Base-by-base conservation (phyloP, 2,797 vertebrate genomes). In the Manis crassicaudata region DNA sequence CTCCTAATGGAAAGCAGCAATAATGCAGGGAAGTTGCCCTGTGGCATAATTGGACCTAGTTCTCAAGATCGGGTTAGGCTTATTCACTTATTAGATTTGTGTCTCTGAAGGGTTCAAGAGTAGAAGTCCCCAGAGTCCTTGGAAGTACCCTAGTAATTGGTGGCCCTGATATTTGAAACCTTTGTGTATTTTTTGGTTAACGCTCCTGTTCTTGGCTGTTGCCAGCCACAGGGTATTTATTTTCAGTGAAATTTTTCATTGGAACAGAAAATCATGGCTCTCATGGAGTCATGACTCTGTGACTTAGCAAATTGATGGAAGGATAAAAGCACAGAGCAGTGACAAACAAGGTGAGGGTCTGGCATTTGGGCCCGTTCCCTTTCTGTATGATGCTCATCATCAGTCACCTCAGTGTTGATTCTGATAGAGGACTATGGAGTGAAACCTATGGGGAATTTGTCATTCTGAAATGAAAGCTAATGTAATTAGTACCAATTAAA, bases 401-500 rank as follows among this genome's bases (percentile, higher is more conserved):
- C 98, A 98, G 98, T 98, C 97, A 98, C 98, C 98, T 98, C 98
- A n/a, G 96, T 98, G 98, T 97, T 99, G 98, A 98, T 98, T 98
- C 98, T 98, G 98, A 98, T 98, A 98, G 98, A 98, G 98, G 98
- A 98, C 98, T 98, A 98, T 99, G 98, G 98, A 98, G 98, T 98
- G 98, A 99, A 98, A 98, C 98, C 98, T 99, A 98, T 98, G 98
- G 98, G 98, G 98, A 99, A 98, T 99, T 98, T 98, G 98, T 99
- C 98, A 98, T 99, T 98, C 98, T 98, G 98, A 99, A 99, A 98
- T 98, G 98, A 99, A 99, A 99, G 98, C 98, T 99, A 99, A 99
- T 99, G 98, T 98, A 99, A 99, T 99, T 99, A 99, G 98, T 99
- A 98, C 98, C 98, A 99, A 99, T 99, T 99, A 99, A 99, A 99